Evolutionary conservation across 2,797 vertebrate species (phyloP).

Genomic region (Myoxocephalus aenaeus): DNA sequence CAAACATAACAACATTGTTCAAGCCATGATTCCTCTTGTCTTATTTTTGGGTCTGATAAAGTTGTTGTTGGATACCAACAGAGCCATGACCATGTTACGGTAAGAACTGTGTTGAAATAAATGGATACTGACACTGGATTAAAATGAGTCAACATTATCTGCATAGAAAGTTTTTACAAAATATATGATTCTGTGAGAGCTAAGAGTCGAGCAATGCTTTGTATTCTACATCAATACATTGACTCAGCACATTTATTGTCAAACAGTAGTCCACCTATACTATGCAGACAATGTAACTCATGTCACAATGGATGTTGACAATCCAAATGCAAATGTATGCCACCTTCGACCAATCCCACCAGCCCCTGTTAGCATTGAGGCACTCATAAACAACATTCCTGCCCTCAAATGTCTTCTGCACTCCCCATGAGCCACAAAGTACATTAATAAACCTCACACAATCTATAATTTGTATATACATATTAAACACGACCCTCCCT

Average conservation of each 20-base stretch:
- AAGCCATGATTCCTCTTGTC: slow-evolving; percentile 35
- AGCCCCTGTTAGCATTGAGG: slow-evolving; percentile 27
- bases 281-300: slow-evolving; percentile 31
- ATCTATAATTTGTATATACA: not conserved
- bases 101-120: slow-evolving; percentile 38
- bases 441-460: not conserved
- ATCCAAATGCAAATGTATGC: slow-evolving; percentile 52
- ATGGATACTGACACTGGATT: slow-evolving; percentile 8
- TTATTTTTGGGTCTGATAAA: slow-evolving; percentile 56
- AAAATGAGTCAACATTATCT: not conserved
- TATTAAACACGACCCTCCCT: not conserved
- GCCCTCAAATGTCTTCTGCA: slow-evolving; percentile 37
- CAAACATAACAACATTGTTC: slow-evolving; percentile 68
- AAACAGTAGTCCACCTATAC: slow-evolving; percentile 13
- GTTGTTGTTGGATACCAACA: slow-evolving; percentile 41
- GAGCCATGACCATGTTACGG: slow-evolving; percentile 30
- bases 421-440: not conserved
- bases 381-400: slow-evolving; percentile 68
- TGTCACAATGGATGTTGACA: slow-evolving; percentile 72
- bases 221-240: not conserved
- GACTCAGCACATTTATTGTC: slow-evolving; percentile 16
- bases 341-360: slow-evolving; percentile 48
- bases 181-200: slow-evolving; percentile 7
- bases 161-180: slow-evolving; percentile 1
- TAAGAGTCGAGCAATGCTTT: not conserved